Evolutionary conservation across 92 coral and sea anemone genomes (phyloP).

Genomic region (Porites lobata): DNA sequence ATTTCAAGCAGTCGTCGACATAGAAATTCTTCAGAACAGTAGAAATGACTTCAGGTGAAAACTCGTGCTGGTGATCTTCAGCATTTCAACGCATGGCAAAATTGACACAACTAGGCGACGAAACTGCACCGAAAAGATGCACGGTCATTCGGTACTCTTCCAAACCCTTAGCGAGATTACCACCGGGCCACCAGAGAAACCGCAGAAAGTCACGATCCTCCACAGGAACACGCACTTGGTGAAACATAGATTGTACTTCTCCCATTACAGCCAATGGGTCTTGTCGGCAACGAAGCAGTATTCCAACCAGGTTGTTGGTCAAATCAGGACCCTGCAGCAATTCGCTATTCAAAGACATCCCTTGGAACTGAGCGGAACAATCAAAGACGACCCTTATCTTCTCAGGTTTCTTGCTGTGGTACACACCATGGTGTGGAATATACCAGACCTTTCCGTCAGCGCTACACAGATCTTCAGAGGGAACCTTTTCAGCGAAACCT

Average conservation of each 20-base stretch:
- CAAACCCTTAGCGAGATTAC: conserved; percentile 35
- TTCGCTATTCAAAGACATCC: conserved; percentile 1
- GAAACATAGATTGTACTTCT: conserved; percentile 65
- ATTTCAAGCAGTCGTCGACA: conserved; percentile 64
- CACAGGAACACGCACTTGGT: conserved; percentile 50
- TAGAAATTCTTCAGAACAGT: conserved; percentile 36
- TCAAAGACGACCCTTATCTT: conserved; percentile 33
- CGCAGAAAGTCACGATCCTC: conserved; percentile 55
- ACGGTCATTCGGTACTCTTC: conserved; percentile 59
- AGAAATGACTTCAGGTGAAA: too few species aligned
- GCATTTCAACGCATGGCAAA: conserved; percentile 53
- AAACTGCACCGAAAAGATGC: conserved; percentile 63
- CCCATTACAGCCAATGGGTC: conserved; percentile 58
- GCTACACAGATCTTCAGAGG: conserved; percentile 30
- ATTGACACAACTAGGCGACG: conserved; percentile 62
- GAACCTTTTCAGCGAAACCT: conserved; percentile 58
- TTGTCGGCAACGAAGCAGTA: conserved; percentile 52
- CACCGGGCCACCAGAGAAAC: conserved; percentile 59
- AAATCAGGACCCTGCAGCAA: conserved; percentile 67
- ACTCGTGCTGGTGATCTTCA: too few species aligned
- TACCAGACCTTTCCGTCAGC: conserved; percentile 60
- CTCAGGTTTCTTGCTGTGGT: conserved; percentile 42
- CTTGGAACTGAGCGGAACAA: too few species aligned
- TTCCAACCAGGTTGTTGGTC: conserved; percentile 65
- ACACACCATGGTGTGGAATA: conserved; percentile 62